phyloP scores from a whole-genome alignment of 2,888 invertebrate species.

The Omphaloscelis lunosa region DNA sequence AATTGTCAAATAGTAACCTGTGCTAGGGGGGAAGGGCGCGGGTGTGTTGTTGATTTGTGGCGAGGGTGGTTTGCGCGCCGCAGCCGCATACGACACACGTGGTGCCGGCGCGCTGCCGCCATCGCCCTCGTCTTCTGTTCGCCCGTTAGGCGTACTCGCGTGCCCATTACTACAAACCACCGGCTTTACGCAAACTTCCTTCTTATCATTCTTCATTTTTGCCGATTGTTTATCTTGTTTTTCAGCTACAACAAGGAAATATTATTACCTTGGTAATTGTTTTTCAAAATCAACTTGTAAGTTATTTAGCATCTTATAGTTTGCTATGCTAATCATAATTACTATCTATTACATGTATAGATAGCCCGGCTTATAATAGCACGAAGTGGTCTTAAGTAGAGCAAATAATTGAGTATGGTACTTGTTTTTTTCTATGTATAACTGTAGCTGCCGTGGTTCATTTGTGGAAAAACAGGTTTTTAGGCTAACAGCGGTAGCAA shows the following conservation, averaged over 20 bases:
- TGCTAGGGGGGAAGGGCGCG: constrained; percentile 81
- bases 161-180: constrained; percentile 86
- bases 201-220: constrained; percentile 88
- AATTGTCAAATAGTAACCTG: constrained; percentile 78
- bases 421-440: constrained; percentile 39
- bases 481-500: constrained; percentile 66
- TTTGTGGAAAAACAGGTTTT: constrained; percentile 68
- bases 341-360: constrained; percentile 25
- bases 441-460: constrained; percentile 41
- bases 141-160: constrained; percentile 85
- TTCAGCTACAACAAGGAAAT: constrained; percentile 80
- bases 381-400: constrained; percentile 21
- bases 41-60: constrained; percentile 82
- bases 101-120: constrained; percentile 77
- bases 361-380: constrained; percentile 26
- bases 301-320: constrained; percentile 23
- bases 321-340: constrained; percentile 31
- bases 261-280: constrained; percentile 64
- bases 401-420: constrained; percentile 25
- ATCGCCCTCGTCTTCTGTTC: constrained; percentile 87
- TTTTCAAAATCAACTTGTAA: constrained; percentile 45
- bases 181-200: constrained; percentile 79
- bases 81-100: constrained; percentile 87
- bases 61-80: constrained; percentile 85
- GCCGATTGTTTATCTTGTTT: constrained; percentile 82